Base-by-base conservation (phyloP, 2,113 vertebrate species). In the Phyllostomus discolor region DNA sequence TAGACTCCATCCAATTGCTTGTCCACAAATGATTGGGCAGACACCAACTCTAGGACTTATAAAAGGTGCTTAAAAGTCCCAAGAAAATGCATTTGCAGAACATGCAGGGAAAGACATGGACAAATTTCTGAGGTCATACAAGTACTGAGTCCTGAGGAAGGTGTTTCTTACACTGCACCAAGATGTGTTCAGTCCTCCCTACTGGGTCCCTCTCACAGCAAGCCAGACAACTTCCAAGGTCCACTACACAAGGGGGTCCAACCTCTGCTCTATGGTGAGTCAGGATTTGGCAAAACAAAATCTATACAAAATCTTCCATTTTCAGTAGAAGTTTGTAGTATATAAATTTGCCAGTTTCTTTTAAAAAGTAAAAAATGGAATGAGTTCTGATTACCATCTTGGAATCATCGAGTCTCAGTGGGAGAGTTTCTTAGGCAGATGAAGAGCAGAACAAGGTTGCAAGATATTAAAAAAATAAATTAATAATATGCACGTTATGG, bases 31-130 rank as follows among this genome's bases (percentile, higher is more conserved):
- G 19, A 28, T 0, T 17, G 52, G 69, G 11, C 7, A n/a, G 24
- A 38, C 11, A 12, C 46, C 15, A 28, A 24, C 67, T 41, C 20
- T 2, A 46, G 7, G 31, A 31, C 20, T 38, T 26, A 10, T 1
- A 24, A 83, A 38, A 22, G 3, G 2, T 28, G 16, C 11, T 35
- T 7, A 31, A 19, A 46, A 6, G n/a, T 31, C 16, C 38, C 20
- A 48, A 73, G 10, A 69, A 81, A 82, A 90, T 7, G 4, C 59
- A 10, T 69, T 67, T 52, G 43, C 48, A 38, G 46, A 16, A 7
- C 31, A 0, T 2, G 0, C 10, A 31, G 52, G 24, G 20, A 20
- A 4, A 31, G 24, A 0, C 0, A 0, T 1, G 1, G 7, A 4
- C 15, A 10, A 10, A 22, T 2, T 16, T 69, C 41, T 31, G 73